Percentiles rank a stretch among this genome's conserved stretches.
phyloP scores from a whole-genome alignment of 2,797 vertebrate genomes.

The Geotrypetes seraphini region DNA sequence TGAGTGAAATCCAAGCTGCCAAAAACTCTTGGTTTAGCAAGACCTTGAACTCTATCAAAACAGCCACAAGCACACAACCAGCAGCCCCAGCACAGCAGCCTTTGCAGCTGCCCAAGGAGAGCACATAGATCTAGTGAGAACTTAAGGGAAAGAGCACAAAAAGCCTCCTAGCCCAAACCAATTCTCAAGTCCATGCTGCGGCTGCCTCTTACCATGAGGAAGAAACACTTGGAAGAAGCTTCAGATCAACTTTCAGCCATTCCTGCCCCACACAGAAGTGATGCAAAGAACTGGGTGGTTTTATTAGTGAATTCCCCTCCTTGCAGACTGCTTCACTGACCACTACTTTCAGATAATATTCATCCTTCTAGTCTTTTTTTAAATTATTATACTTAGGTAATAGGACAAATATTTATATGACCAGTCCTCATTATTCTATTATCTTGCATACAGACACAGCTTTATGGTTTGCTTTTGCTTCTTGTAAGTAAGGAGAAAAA shows the following conservation, averaged over 20 bases:
- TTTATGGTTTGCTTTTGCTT: conserved; percentile 21
- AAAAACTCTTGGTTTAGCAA: conserved; percentile 99
- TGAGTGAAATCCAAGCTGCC: conserved; percentile 96
- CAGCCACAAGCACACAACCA: conserved; percentile 57
- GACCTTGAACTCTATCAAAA: conserved; percentile 96
- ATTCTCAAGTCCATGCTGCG: conserved; percentile 19
- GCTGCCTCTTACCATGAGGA: conserved; percentile 23
- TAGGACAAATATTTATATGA: conserved; percentile 43
- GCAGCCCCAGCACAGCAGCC: conserved; percentile 36
- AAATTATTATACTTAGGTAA: conserved; percentile 40
- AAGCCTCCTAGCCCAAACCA: conserved; percentile 19
- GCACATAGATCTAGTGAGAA: conserved; percentile 57
- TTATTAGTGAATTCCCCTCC: conserved; percentile 36
- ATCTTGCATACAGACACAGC: conserved; percentile 33
- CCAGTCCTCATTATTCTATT: conserved; percentile 35
- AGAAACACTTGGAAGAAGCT: conserved; percentile 34
- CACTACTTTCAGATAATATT: conserved; percentile 36
- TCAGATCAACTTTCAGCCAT: no score
- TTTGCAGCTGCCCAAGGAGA: conserved; percentile 73
- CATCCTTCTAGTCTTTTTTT: conserved; percentile 46
- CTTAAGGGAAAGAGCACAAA: conserved; percentile 45
- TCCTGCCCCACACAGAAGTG: conserved; percentile 21
- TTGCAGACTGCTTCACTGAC: conserved; percentile 42
- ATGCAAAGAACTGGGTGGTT: conserved; percentile 21
- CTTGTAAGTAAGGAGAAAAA: not conserved